Evolutionary conservation across 2,888 invertebrate genomes (phyloP).

Genomic region (Dynastes maya): DNA sequence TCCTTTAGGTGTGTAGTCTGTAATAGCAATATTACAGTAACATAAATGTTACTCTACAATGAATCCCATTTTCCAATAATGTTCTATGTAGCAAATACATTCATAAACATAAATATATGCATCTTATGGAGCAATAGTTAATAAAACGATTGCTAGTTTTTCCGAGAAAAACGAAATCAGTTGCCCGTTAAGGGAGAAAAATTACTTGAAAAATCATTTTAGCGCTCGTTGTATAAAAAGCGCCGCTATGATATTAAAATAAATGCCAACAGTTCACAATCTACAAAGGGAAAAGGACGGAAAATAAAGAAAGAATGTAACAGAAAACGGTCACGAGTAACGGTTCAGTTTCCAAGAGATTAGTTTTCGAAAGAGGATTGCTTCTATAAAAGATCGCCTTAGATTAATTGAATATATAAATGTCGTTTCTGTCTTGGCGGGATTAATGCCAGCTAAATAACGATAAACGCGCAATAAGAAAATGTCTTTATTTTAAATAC

Average conservation of each 20-base stretch:
- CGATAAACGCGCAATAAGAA: background rate
- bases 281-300: background rate
- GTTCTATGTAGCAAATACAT: no score
- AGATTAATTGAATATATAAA: slow-evolving; percentile 31
- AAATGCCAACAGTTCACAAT: slow-evolving; percentile 21
- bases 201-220: background rate
- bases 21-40: no score
- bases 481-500: no score
- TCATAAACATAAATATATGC: no score
- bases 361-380: slow-evolving; percentile 19
- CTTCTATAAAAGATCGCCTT: slow-evolving; percentile 18
- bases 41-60: no score
- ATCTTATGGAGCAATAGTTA: no score
- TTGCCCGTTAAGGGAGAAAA: background rate
- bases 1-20: no score
- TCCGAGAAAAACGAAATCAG: background rate
- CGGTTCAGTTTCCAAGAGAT: slow-evolving; percentile 25
- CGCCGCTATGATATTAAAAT: slow-evolving; percentile 7
- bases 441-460: slow-evolving; percentile 13
- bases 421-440: slow-evolving; percentile 3
- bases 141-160: background rate
- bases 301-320: slow-evolving; percentile 7
- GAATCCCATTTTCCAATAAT: no score
- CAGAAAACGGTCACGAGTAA: slow-evolving; percentile 20
- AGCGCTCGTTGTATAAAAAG: background rate